These are phyloP conservation scores for Dasysyrphus tricinctus DNA, from an alignment of 2,888 invertebrate genomes.

Conservation along the genomic window DNA sequence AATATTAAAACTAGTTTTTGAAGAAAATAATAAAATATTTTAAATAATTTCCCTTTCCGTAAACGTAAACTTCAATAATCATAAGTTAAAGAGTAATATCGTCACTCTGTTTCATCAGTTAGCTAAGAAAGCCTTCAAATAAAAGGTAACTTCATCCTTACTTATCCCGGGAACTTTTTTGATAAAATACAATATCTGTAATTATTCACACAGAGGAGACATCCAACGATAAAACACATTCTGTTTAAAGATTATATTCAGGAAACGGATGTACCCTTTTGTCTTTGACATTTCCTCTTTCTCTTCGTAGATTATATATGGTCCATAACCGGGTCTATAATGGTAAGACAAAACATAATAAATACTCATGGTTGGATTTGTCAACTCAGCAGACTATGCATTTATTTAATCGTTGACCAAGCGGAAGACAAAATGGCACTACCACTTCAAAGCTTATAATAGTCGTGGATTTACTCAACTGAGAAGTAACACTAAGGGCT, in stretches of 20 bases:
- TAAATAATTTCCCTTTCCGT: background rate
- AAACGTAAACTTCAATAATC: background rate
- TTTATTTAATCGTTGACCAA: no score
- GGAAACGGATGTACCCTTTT: background rate
- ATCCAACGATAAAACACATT: conserved; percentile 11
- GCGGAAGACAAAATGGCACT: no score
- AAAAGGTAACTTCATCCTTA: background rate
- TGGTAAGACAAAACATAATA: background rate
- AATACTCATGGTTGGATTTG: background rate
- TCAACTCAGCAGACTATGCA: background rate
- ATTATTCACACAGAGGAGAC: conserved; percentile 22
- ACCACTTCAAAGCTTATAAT: no score
- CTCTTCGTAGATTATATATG: no score
- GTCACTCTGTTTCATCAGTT: background rate
- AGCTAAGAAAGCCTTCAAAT: background rate
- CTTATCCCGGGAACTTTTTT: background rate
- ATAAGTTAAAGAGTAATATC: background rate
- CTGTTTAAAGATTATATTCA: conserved; percentile 15
- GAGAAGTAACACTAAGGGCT: no score
- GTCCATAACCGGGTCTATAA: background rate
- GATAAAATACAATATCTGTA: conserved; percentile 23
- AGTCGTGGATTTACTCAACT: no score
- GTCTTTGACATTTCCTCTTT: conserved; percentile 1
- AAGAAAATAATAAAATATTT: no score
- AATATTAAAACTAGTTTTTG: no score